phyloP scores from a whole-genome alignment of 2,113 vertebrate species.

The Girardinichthys multiradiatus region DNA sequence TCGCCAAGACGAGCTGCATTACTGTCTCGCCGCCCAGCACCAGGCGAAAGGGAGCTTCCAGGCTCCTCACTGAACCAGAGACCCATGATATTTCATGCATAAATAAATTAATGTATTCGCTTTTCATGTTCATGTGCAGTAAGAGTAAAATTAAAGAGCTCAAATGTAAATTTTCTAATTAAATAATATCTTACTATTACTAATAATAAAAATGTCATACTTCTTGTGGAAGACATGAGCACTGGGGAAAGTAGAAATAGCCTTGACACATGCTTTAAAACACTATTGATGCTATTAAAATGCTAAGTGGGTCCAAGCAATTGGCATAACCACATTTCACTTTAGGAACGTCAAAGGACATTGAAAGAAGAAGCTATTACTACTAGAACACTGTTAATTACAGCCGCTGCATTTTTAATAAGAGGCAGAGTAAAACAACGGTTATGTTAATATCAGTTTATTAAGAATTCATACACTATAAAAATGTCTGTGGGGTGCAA shows the following conservation, averaged over 20 bases:
- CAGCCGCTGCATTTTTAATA: conserved; percentile 75
- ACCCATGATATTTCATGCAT: conserved; percentile 67
- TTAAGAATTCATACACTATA: conserved; percentile 57
- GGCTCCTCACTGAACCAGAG: conserved; percentile 60
- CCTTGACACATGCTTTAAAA: conserved; percentile 76
- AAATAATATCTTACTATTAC: conserved; percentile 68
- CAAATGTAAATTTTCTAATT: conserved; percentile 69
- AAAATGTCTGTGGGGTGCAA: conserved; percentile 38
- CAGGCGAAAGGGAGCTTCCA: conserved; percentile 41
- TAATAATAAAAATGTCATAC: conserved; percentile 74
- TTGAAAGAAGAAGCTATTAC: conserved; percentile 74
- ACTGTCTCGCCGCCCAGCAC: conserved; percentile 48
- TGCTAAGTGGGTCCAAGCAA: conserved; percentile 76
- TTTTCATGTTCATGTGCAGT: conserved; percentile 66
- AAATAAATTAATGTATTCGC: conserved; percentile 65
- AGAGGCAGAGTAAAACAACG: conserved; percentile 70
- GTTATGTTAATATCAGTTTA: conserved; percentile 71
- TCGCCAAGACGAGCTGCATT: conserved; percentile 55
- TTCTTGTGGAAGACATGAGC: conserved; percentile 59
- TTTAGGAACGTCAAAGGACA: conserved; percentile 74
- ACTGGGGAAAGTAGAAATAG: conserved; percentile 69
- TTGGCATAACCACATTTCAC: conserved; percentile 80
- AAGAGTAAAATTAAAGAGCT: conserved; percentile 64
- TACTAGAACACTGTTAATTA: conserved; percentile 79
- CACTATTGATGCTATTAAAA: conserved; percentile 79